phyloP scores from a whole-genome alignment of 2,888 invertebrate species.

The Seira musarum region DNA sequence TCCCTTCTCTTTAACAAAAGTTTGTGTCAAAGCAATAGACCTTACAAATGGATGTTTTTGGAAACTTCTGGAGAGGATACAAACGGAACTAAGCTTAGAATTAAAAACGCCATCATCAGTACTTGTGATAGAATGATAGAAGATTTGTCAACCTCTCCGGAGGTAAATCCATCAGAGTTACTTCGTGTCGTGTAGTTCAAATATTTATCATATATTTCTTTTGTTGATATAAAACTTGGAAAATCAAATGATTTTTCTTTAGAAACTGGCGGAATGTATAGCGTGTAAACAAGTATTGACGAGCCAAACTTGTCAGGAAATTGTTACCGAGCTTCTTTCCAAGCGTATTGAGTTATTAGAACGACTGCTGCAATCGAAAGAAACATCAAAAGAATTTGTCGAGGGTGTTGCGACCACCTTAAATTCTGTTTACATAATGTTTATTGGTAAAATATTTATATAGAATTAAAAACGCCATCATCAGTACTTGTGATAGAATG shows the following conservation, averaged over 20 bases:
- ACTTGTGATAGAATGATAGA: constrained; percentile 55
- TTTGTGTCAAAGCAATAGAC: constrained; percentile 33
- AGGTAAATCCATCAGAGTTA: too few relatives aligned
- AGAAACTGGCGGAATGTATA: constrained; percentile 66
- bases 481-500: constrained; percentile 48
- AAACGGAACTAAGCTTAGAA: constrained; percentile 34
- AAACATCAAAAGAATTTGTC: constrained; percentile 45
- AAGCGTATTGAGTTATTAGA: constrained; percentile 54
- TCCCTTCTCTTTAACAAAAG: constrained; percentile 50
- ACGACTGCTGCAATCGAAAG: neutral
- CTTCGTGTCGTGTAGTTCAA: too few relatives aligned
- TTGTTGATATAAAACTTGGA: too few relatives aligned
- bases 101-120: constrained; percentile 48
- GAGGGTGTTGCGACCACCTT: constrained; percentile 53
- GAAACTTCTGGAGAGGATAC: constrained; percentile 39
- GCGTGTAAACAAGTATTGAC: constrained; percentile 60
- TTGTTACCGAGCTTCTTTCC: constrained; percentile 54
- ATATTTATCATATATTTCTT: too few relatives aligned
- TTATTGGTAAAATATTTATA: constrained; percentile 59
- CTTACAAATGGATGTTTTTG: constrained; percentile 62
- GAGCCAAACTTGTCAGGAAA: constrained; percentile 35
- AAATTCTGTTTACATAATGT: constrained; percentile 60
- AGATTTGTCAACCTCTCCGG: constrained; percentile 44
- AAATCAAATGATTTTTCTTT: constrained; percentile 1
- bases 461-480: constrained; percentile 51